A percentile compares a stretch with the other conserved stretches of the same genome.
These are phyloP conservation scores for Lithophane ornitopus DNA, from an alignment of 2,888 invertebrate genomes.

Conservation along the genomic window DNA sequence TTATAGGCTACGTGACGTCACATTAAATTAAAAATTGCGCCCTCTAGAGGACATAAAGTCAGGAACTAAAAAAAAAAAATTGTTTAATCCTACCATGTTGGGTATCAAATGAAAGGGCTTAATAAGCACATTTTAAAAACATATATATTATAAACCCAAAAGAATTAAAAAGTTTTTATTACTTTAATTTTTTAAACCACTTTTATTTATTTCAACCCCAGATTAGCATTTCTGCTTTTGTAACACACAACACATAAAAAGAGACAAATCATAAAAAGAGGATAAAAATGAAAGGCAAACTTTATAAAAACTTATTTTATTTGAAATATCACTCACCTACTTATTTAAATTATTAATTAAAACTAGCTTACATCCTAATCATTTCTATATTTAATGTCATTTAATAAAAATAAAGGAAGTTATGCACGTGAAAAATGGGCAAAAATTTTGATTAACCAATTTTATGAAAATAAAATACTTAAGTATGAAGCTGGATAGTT, in stretches of 20 bases:
- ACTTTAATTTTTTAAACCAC: too few species aligned
- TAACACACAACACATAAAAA: background rate
- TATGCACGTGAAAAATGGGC: too few species aligned
- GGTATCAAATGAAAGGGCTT: too few species aligned
- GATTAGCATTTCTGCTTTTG: background rate
- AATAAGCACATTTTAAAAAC: too few species aligned
- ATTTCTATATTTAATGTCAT: background rate
- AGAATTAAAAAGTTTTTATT: too few species aligned
- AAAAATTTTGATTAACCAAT: background rate
- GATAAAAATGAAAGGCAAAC: background rate
- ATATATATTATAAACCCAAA: too few species aligned
- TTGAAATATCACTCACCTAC: conserved; percentile 25
- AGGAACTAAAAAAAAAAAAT: too few species aligned
- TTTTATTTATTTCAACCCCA: background rate
- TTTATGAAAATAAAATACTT: background rate
- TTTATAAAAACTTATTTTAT: conserved; percentile 19
- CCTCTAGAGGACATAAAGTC: too few species aligned
- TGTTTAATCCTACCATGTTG: too few species aligned
- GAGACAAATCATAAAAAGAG: background rate
- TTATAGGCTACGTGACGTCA: too few species aligned
- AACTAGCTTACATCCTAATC: background rate
- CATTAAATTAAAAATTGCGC: too few species aligned
- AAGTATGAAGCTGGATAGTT: background rate
- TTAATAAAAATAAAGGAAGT: too few species aligned
- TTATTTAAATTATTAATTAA: conserved; percentile 8